A percentile compares a stretch with the other conserved stretches of the same genome.
phyloP scores from a whole-genome alignment of 2,888 invertebrate genomes.

The Drosophila ezoana region DNA sequence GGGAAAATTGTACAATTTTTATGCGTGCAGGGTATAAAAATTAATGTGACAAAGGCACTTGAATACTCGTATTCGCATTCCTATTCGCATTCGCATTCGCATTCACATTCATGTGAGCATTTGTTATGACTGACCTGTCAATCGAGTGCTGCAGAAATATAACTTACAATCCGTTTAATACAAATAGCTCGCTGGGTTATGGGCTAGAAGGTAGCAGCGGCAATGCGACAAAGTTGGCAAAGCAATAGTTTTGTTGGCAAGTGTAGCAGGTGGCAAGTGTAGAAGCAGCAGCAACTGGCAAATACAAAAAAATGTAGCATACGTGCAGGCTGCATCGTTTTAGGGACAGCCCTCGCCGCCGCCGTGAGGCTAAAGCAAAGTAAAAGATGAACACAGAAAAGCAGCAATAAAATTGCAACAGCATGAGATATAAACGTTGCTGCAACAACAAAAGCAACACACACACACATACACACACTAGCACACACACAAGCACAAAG shows the following conservation, averaged over 20 bases:
- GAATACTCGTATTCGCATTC: constrained; percentile 27
- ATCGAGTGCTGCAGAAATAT: constrained; percentile 48
- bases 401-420: constrained; percentile 54
- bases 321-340: constrained; percentile 55
- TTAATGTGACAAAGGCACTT: constrained; percentile 37
- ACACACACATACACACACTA: not conserved
- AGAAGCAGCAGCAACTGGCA: constrained; percentile 7
- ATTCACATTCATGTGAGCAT: constrained; percentile 28
- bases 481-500: constrained; percentile 20
- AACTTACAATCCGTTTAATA: constrained; percentile 70
- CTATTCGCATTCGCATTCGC: constrained; percentile 16
- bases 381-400: constrained; percentile 38
- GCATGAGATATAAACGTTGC: constrained; percentile 50
- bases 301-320: constrained; percentile 61
- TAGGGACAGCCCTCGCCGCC: constrained; percentile 19
- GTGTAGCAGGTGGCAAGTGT: constrained; percentile 21
- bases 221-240: constrained; percentile 44
- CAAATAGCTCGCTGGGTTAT: constrained; percentile 52
- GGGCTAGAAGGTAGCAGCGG: constrained; percentile 20
- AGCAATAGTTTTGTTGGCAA: constrained; percentile 52
- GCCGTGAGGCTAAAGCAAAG: constrained; percentile 25
- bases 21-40: constrained; percentile 20
- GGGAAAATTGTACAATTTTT: not conserved
- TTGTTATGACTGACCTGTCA: constrained; percentile 37
- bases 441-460: constrained; percentile 21